Evolutionary conservation across 2,113 vertebrate species (phyloP), one percentile per base, ranked within the genome.

Genomic region (Isichthys henryi): DNA sequence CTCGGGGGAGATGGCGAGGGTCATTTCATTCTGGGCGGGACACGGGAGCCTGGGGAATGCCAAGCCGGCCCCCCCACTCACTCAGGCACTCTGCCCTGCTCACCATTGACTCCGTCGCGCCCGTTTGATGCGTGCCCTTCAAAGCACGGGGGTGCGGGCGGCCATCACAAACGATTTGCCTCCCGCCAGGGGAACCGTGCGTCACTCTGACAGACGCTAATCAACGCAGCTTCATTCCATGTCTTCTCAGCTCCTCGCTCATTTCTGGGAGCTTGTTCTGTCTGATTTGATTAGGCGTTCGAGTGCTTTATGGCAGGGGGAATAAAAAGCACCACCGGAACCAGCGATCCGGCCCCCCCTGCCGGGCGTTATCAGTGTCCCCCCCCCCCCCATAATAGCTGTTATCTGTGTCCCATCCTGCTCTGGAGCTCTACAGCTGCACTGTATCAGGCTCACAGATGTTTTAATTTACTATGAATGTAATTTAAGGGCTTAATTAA

Each of bases 21-120:
- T 97, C 96, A 97, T 97, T 97, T 98, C 94, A 96, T 95, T 95
- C 92, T 94, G 96, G 96, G 95, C 95, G 92, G 95, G 95, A 92
- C 92, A 92, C 95, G 95, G 96, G 94, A 97, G 97, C 31, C 27
- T 96, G 96, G 96, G 95, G 89, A 90, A 92, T 89, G 91, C 88
- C 90, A 91, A 92, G 93, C 85, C 92, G 90, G 92, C 70, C 70
- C 23, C 35, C 89, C 92, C 84, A 43, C 15, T 35, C 80, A 97
- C 96, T 98, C 97, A 98, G 94, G 93, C 90, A 92, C 95, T 95
- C 90, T 93, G 46, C 95, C 95, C 93, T 96, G 95, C 96, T 94
- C 93, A 95, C 93, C 95, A 93, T 94, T 95, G 96, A 97, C 96
- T 94, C 96, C 93, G 95, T 93, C 90, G 95, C 96, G 95, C 94